These are phyloP conservation scores for Lithophane ornitopus DNA, from an alignment of 2,888 invertebrate genomes.

Conservation along the genomic window DNA sequence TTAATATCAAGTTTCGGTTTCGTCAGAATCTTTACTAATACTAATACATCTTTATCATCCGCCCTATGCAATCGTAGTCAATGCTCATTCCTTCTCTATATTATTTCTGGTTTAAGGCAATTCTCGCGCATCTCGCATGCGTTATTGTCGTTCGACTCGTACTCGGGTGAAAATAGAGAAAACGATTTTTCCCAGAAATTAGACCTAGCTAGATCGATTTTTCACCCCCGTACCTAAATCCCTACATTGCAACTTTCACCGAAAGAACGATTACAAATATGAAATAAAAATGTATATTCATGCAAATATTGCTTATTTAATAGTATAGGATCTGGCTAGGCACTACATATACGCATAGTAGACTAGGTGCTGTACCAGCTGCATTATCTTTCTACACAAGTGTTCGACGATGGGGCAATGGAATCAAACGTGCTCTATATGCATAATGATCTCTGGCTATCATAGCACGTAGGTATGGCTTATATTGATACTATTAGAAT, in stretches of 20 bases:
- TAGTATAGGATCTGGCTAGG: background rate
- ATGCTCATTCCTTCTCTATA: background rate
- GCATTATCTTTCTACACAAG: constrained; percentile 10
- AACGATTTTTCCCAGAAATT: no score
- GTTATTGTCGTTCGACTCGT: no score
- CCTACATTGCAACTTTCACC: no score
- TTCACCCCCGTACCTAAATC: no score
- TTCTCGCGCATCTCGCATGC: no score
- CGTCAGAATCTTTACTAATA: background rate
- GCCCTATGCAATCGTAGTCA: background rate
- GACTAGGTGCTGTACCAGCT: constrained; percentile 6
- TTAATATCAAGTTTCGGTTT: constrained; percentile 6
- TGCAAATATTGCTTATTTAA: no score
- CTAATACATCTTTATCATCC: background rate
- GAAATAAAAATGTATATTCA: no score
- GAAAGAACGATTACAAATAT: no score
- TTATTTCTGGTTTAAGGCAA: no score
- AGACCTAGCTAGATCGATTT: no score
- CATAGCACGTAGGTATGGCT: constrained; percentile 10
- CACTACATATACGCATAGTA: background rate
- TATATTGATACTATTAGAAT: background rate
- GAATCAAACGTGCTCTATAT: constrained; percentile 39
- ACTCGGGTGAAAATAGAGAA: no score
- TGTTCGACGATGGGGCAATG: constrained; percentile 33
- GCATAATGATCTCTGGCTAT: background rate